These are phyloP conservation scores for Mystacides longicornis DNA, from an alignment of 2,888 invertebrate genomes.

Conservation along the genomic window DNA sequence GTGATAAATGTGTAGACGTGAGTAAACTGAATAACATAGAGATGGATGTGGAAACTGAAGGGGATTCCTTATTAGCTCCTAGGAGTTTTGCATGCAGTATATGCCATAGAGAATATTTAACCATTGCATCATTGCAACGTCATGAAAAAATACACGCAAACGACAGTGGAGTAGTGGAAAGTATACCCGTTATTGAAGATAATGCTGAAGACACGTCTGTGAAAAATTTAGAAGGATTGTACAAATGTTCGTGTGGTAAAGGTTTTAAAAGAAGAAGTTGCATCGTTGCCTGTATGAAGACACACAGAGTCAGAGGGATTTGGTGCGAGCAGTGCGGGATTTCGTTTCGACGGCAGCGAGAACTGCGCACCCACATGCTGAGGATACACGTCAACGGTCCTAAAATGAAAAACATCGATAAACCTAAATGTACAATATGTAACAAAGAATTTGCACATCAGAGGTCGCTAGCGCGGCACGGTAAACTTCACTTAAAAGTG, in stretches of 20 bases:
- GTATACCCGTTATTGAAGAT: background rate
- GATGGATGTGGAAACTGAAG: conserved; percentile 13
- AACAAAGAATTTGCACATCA: conserved; percentile 10
- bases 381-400: conserved; percentile 5
- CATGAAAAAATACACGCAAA: conserved; percentile 17
- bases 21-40: background rate
- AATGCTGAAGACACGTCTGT: background rate
- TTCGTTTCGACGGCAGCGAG: conserved; percentile 5
- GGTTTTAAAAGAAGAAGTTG: conserved; percentile 12
- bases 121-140: conserved; percentile 9
- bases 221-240: background rate
- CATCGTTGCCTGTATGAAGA: conserved; percentile 17
- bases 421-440: conserved; percentile 11
- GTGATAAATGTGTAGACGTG: conserved; percentile 9
- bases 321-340: conserved; percentile 17
- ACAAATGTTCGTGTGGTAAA: conserved; percentile 21
- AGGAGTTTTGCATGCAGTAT: conserved; percentile 16
- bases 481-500: background rate
- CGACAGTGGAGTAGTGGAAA: background rate
- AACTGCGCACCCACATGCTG: conserved; percentile 13
- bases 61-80: conserved; percentile 17
- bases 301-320: conserved; percentile 15
- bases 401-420: background rate
- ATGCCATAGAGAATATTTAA: conserved; percentile 17
- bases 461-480: conserved; percentile 11